Evolutionary conservation across 2,888 invertebrate genomes (phyloP).

Genomic region (Barypeithes pellucidus): DNA sequence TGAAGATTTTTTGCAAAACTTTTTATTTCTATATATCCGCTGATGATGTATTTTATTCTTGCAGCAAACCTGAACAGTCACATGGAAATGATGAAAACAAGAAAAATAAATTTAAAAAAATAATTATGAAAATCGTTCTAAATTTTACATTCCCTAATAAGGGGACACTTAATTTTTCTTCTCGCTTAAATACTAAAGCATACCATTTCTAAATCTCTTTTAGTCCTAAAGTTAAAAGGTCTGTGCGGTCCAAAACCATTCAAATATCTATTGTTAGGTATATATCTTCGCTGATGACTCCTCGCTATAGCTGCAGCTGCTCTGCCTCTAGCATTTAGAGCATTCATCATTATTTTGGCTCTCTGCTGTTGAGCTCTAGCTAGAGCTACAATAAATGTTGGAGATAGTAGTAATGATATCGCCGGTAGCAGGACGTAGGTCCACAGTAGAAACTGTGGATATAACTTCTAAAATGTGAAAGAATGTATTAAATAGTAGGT

Average conservation of each 20-base stretch:
- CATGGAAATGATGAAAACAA: no score
- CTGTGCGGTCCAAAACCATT: background rate
- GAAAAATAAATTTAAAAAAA: no score
- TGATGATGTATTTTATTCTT: no score
- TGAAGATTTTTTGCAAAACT: no score
- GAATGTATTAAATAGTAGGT: background rate
- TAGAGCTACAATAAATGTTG: conserved; percentile 30
- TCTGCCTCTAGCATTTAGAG: conserved; percentile 30
- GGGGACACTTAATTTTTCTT: no score
- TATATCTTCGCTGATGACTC: conserved; percentile 22
- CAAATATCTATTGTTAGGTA: background rate
- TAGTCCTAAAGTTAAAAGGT: background rate
- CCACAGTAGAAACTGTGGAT: conserved; percentile 42
- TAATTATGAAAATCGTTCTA: no score
- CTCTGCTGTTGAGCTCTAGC: conserved; percentile 48
- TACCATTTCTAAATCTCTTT: conserved; percentile 9
- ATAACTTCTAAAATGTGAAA: conserved; percentile 38
- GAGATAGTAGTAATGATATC: conserved; percentile 43
- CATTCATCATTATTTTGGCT: conserved; percentile 42
- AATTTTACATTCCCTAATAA: no score
- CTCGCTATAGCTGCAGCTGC: conserved; percentile 39
- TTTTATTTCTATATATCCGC: no score
- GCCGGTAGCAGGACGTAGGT: conserved; percentile 44
- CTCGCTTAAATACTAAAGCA: background rate
- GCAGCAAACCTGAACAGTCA: no score